Evolutionary conservation across 2,797 vertebrate species (phyloP), one percentile per base, ranked within the genome.

Genomic region (Oreonectes daqikongensis): DNA sequence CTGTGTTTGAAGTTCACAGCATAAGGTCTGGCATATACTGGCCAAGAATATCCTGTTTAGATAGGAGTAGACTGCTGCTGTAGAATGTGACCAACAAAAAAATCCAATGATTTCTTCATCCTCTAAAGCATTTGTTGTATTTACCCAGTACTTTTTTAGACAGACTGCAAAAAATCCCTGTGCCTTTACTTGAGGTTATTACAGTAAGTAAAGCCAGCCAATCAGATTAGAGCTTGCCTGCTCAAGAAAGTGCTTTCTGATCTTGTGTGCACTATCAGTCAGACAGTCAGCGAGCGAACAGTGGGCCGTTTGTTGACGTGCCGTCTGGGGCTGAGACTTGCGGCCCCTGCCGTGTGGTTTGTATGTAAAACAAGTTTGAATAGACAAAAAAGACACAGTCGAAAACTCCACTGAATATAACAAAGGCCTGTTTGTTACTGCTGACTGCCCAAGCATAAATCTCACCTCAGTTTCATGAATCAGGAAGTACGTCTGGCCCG

Each of bases 401-500:
- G 6, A 57, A 75, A 57, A 55, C 22, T 70, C 32, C 10, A 63
- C 14, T 12, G 61, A 28, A 26, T 15, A 42, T 40, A 61, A 72
- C 69, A 59, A 67, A 52, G 69, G 32, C 20, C 32, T 44, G 61
- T 44, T 76, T 77, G 68, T 67, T 72, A 30, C 12, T 30, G 8
- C 28, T 46, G 67, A 59, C 48, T 66, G 66, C 57, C 42, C 22
- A 20, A 75, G 67, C 50, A 44, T 5, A 10, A 44, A 48, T 11
- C 42, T 60, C 50, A 50, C 32, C 48, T 59, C 40, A 80, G 60
- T 26, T 59, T 64, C 61, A 66, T 28, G 20, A 71, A 57, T 40
- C 79, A 40, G 59, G 38, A 75, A 66, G 20, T 38, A 26, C 0
- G 8, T 50, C 66, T 35, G 42, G 24, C 12, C 8, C 28, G 18